Evolutionary conservation across 2,888 invertebrate genomes (phyloP).

Genomic region (Cheiracanthium punctorium): DNA sequence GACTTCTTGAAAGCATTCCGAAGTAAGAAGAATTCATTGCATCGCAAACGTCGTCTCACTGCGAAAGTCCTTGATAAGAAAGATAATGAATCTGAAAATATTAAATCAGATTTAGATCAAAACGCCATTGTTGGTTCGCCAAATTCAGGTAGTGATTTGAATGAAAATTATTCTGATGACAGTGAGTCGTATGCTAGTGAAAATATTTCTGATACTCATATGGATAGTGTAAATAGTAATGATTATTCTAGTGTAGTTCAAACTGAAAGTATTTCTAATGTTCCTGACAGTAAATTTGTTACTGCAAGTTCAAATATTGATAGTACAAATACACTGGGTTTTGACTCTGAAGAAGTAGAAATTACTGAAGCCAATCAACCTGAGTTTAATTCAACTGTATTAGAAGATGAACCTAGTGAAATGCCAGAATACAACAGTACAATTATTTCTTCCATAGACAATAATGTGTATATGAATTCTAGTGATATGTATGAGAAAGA

Average conservation of each 20-base stretch:
- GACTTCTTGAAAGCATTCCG: slow-evolving; percentile 59
- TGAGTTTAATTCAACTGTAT: too few relatives aligned
- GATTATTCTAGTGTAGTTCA: too few relatives aligned
- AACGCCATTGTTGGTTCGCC: background rate
- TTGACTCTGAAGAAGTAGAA: background rate
- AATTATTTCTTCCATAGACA: background rate
- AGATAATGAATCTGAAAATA: background rate
- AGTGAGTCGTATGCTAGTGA: too few relatives aligned
- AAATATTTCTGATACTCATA: too few relatives aligned
- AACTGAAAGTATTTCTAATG: background rate
- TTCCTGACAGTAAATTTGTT: background rate
- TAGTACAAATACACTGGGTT: background rate
- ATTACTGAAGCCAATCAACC: background rate
- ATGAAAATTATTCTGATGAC: too few relatives aligned
- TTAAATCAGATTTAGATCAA: background rate
- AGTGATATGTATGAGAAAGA: slow-evolving; percentile 23
- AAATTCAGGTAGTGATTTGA: background rate
- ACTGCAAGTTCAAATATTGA: too few relatives aligned
- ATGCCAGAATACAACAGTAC: background rate
- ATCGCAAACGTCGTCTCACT: background rate
- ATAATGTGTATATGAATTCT: background rate
- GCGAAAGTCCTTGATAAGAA: background rate
- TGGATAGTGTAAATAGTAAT: too few relatives aligned
- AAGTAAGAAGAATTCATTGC: slow-evolving; percentile 14
- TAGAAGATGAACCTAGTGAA: background rate